These are phyloP conservation scores for Suncus etruscus DNA, from an alignment of 2,113 vertebrate species.

Conservation along the genomic window DNA sequence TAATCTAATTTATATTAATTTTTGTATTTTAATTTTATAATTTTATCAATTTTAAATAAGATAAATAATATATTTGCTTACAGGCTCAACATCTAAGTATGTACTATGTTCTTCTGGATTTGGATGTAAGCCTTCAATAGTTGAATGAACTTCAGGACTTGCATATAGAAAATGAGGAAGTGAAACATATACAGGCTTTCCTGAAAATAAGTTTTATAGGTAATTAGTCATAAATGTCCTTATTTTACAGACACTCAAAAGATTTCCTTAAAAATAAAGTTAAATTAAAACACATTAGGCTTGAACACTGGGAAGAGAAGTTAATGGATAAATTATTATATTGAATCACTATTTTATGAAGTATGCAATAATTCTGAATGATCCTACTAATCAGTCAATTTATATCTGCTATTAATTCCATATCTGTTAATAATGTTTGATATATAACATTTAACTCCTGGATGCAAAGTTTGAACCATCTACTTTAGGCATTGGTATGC, in stretches of 20 bases:
- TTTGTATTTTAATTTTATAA: not conserved
- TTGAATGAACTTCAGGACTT: conserved; percentile 83
- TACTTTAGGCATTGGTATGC: too few relatives aligned
- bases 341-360: too few relatives aligned
- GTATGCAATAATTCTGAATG: too few relatives aligned
- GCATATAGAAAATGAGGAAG: conserved; percentile 96
- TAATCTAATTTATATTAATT: too few relatives aligned
- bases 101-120: conserved; percentile 90
- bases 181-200: conserved; percentile 91
- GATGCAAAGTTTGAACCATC: too few relatives aligned
- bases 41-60: not conserved
- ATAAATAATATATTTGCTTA: conserved; percentile 84
- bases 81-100: conserved; percentile 95
- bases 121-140: conserved; percentile 88
- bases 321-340: too few relatives aligned
- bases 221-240: conserved; percentile 37
- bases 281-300: too few relatives aligned
- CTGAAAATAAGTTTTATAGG: conserved; percentile 82
- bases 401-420: too few relatives aligned
- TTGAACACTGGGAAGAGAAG: too few relatives aligned
- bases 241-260: not conserved
- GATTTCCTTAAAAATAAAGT: not conserved
- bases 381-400: too few relatives aligned
- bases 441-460: too few relatives aligned
- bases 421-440: too few relatives aligned